Evolutionary conservation across 2,888 invertebrate genomes (phyloP).

Genomic region (Unio pictorum): DNA sequence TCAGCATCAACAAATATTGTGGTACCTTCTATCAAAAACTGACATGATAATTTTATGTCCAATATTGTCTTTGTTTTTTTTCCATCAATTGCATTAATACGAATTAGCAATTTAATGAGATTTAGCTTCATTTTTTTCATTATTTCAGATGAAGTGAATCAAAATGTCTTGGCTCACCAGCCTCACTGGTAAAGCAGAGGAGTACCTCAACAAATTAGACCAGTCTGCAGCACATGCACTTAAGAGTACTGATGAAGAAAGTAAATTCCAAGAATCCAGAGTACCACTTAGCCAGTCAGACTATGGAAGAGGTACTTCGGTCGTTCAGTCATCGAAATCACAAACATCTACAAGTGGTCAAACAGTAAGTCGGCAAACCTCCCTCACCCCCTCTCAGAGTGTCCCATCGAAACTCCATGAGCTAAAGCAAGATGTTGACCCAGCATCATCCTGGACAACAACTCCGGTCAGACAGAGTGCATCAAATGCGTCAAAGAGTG

Average conservation of each 20-base stretch:
- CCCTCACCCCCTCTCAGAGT: slow-evolving; percentile 46
- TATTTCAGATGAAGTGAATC: slow-evolving; percentile 7
- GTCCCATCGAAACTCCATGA: slow-evolving; percentile 47
- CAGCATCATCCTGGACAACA: slow-evolving; percentile 24
- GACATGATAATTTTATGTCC: no score
- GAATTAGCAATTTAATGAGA: no score
- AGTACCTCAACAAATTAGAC: slow-evolving; percentile 82
- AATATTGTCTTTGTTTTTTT: no score
- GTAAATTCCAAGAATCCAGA: not conserved
- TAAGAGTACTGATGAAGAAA: slow-evolving; percentile 37
- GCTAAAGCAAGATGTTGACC: slow-evolving; percentile 18
- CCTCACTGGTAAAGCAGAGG: slow-evolving; percentile 83
- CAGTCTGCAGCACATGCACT: slow-evolving; percentile 81
- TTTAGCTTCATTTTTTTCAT: no score
- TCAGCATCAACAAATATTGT: no score
- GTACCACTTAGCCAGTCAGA: not conserved
- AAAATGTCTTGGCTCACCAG: slow-evolving; percentile 83
- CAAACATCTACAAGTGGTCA: no score
- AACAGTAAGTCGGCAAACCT: not conserved
- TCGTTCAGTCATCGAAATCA: no score
- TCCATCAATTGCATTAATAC: no score
- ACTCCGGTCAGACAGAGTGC: slow-evolving; percentile 26
- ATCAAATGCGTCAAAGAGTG: slow-evolving; percentile 7
- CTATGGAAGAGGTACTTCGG: not conserved
- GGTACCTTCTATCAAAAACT: no score